phyloP scores from a whole-genome alignment of 1,140 invertebrate genomes.

The Ectropis grisescens region DNA sequence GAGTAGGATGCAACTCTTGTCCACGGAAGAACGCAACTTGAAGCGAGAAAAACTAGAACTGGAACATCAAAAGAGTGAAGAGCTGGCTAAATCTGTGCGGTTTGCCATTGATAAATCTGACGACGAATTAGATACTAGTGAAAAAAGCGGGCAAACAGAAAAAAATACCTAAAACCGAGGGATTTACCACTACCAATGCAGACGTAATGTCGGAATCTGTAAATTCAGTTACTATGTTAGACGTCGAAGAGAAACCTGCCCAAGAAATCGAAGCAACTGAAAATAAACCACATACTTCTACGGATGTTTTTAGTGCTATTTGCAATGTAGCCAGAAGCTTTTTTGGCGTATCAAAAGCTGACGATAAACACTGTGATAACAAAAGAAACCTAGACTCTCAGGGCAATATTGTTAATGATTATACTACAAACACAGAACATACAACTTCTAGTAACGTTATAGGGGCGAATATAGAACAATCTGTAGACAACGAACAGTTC shows the following conservation, averaged over 20 bases:
- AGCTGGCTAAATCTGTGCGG: too few species aligned
- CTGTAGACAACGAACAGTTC: constrained; percentile 34
- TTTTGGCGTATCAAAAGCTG: constrained; percentile 29
- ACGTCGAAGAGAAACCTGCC: constrained; percentile 10
- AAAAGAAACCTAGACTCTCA: constrained; percentile 41
- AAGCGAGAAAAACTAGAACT: constrained; percentile 62
- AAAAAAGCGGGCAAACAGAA: too few species aligned
- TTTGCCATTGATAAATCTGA: constrained; percentile 43
- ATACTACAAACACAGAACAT: constrained; percentile 12
- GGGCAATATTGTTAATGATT: constrained; percentile 35
- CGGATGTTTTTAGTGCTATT: constrained; percentile 36
- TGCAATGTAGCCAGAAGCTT: constrained; percentile 45
- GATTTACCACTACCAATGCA: too few species aligned
- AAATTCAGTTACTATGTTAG: constrained; percentile 10
- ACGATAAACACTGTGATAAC: constrained; percentile 36
- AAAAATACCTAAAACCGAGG: too few species aligned
- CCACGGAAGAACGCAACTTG: constrained; percentile 60
- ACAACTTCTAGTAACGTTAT: constrained; percentile 47
- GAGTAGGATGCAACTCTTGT: constrained; percentile 63
- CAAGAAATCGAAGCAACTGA: constrained; percentile 18
- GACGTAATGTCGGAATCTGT: constrained; percentile 16
- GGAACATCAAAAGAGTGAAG: constrained; percentile 54
- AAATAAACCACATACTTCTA: constrained; percentile 28
- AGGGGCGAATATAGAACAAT: constrained; percentile 31
- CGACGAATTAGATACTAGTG: constrained; percentile 18